These are phyloP conservation scores for Oncorhynchus clarkii DNA, from an alignment of 2,113 vertebrate genomes.

Conservation along the genomic window DNA sequence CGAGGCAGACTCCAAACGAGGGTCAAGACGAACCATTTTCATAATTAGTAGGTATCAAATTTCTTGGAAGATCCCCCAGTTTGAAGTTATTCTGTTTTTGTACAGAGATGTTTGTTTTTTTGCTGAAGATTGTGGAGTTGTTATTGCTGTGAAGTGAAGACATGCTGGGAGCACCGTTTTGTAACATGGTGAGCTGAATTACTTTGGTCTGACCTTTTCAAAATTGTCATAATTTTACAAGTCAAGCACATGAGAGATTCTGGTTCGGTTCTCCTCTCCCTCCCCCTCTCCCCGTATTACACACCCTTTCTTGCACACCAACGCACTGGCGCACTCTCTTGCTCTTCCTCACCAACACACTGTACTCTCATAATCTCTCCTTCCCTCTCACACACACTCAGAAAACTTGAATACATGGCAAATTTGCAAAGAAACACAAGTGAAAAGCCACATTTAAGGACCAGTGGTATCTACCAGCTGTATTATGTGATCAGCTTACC, in stretches of 20 bases:
- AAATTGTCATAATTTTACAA: neutral
- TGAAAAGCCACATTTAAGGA: too few relatives aligned
- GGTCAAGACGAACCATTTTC: neutral
- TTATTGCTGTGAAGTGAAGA: neutral
- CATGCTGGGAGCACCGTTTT: neutral
- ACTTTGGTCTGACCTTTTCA: slow-evolving; percentile 7
- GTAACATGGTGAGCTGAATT: neutral
- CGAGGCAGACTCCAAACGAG: neutral
- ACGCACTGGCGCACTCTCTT: too few relatives aligned
- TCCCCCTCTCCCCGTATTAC: neutral
- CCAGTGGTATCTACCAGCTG: too few relatives aligned
- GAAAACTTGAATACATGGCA: too few relatives aligned
- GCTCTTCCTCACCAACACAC: too few relatives aligned
- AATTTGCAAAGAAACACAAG: too few relatives aligned
- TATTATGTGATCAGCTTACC: neutral
- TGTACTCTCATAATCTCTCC: too few relatives aligned
- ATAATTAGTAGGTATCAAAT: neutral
- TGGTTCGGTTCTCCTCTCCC: neutral
- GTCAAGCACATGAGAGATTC: neutral
- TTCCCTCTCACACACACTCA: too few relatives aligned
- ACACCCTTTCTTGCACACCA: too few relatives aligned
- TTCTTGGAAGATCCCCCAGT: neutral
- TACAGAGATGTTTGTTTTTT: neutral
- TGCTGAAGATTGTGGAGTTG: neutral
- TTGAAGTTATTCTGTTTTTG: neutral